Base-by-base conservation (phyloP, 2,113 vertebrate genomes). In the Otus sunia region DNA sequence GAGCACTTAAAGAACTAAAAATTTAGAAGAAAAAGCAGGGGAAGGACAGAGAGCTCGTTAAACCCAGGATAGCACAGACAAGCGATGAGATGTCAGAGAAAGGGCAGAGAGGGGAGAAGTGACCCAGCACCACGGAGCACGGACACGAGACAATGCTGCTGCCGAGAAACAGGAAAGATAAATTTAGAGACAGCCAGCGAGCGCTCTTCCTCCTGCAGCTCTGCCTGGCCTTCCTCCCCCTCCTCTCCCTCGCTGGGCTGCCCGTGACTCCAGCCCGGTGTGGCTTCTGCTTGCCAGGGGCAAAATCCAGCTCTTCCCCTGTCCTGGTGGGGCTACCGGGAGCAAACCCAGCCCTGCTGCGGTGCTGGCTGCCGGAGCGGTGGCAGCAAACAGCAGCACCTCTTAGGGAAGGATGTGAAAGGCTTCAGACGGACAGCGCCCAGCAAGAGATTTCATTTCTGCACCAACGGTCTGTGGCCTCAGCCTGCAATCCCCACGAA, bases 101-200 rank as follows among this genome's bases (percentile, higher is more conserved):
- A 37, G 25, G 47, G 59, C 53, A 72, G 52, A 14, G 64, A 32
- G n/a, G 26, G 49, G 27, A 66, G 64, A 56, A 50, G 29, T 2
- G 39, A 45, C 82, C 68, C 15, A 3, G 80, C 66, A 15, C 50
- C 66, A 25, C 4, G 2, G 62, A 16, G 77, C 60, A n/a, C 0
- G 12, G 45, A 37, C 41, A 64, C 0, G 16, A 79, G 63, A 36
- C 25, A 7, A 4, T 5, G 41, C 55, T 34, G 62, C 82, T 55
- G 10, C 92, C 2, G 21, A 47, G 92, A 66, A 86, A 96, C 90
- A 95, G 96, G 97, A 97, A 97, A 93, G 93, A 84, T 62, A 89
- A 79, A 93, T 95, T 97, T 96, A 98, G 96, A 96, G 88, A 63
- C 73, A 77, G 77, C 6, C 12, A 27, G 68, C 4, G 3, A 86